These are phyloP conservation scores for Argyresthia albistria DNA, from an alignment of 2,888 invertebrate genomes.

Conservation along the genomic window DNA sequence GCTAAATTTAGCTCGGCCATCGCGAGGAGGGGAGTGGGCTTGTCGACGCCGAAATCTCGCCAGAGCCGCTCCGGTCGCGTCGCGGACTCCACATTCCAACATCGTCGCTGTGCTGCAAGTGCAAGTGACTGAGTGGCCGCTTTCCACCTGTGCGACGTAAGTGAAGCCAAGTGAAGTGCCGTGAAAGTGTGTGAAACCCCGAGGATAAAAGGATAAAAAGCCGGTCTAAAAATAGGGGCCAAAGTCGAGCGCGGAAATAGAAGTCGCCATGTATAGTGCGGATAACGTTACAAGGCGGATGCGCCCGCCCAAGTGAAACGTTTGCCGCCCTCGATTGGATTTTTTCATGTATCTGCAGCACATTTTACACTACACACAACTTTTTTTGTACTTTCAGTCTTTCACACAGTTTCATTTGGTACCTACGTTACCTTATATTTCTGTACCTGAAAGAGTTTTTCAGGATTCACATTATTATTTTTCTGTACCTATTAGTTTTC, in stretches of 20 bases:
- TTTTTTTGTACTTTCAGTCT: background rate
- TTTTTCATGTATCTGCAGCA: too few species aligned
- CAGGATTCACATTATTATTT: too few species aligned
- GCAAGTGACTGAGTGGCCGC: slow-evolving; percentile 62
- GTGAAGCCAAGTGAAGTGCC: slow-evolving; percentile 30
- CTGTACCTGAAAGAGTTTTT: background rate
- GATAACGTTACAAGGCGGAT: slow-evolving; percentile 49
- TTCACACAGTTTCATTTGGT: background rate
- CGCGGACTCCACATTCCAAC: slow-evolving; percentile 82
- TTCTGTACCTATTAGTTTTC: too few species aligned
- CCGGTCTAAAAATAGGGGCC: slow-evolving; percentile 33
- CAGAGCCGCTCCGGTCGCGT: slow-evolving; percentile 48
- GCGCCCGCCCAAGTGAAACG: background rate
- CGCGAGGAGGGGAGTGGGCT: too few species aligned
- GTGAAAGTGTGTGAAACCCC: slow-evolving; percentile 1
- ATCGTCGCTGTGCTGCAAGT: slow-evolving; percentile 62
- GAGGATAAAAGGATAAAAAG: slow-evolving; percentile 41
- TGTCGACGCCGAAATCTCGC: slow-evolving; percentile 10
- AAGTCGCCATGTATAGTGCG: slow-evolving; percentile 55
- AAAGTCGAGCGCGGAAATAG: slow-evolving; percentile 36
- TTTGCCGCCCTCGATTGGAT: background rate
- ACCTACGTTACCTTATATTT: background rate
- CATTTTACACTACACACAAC: too few species aligned
- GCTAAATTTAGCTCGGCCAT: background rate
- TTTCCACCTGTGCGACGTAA: slow-evolving; percentile 71